A percentile compares a stretch with the other conserved stretches of the same genome.
These are phyloP conservation scores for Heliconius hewitsoni DNA, from an alignment of 1,140 invertebrate genomes.

Conservation along the genomic window DNA sequence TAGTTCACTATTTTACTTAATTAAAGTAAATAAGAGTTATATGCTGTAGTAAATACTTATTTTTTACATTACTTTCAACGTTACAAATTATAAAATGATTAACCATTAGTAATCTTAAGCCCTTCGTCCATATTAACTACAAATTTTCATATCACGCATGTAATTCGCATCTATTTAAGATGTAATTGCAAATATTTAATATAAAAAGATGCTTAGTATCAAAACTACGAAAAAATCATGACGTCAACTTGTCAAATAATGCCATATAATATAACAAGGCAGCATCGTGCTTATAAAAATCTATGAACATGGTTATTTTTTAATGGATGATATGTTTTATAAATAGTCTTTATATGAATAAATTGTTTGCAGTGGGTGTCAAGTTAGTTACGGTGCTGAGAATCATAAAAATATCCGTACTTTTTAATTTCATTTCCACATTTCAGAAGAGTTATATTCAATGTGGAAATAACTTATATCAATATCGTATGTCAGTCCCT, in stretches of 20 bases:
- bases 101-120: conserved; percentile 65
- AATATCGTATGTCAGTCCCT: too few species aligned
- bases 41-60: background rate
- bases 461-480: background rate
- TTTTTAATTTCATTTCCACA: too few species aligned
- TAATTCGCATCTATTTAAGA: conserved; percentile 60
- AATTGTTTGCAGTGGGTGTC: background rate
- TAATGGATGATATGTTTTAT: background rate
- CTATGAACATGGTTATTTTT: conserved; percentile 45
- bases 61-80: background rate
- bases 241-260: conserved; percentile 71
- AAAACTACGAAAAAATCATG: conserved; percentile 74
- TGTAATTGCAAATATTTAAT: conserved; percentile 58
- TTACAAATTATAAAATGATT: conserved; percentile 26
- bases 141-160: conserved; percentile 67
- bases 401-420: too few species aligned
- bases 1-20: too few species aligned
- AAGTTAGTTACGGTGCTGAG: too few species aligned
- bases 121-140: conserved; percentile 70
- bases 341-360: conserved; percentile 2
- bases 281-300: conserved; percentile 56
- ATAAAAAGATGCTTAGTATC: conserved; percentile 65
- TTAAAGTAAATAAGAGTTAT: background rate
- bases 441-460: background rate
- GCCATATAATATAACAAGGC: conserved; percentile 55